Percentiles rank a stretch among this genome's conserved stretches.
Evolutionary conservation across 1,140 invertebrate genomes (phyloP).

Genomic region (Asobara japonica): DNA sequence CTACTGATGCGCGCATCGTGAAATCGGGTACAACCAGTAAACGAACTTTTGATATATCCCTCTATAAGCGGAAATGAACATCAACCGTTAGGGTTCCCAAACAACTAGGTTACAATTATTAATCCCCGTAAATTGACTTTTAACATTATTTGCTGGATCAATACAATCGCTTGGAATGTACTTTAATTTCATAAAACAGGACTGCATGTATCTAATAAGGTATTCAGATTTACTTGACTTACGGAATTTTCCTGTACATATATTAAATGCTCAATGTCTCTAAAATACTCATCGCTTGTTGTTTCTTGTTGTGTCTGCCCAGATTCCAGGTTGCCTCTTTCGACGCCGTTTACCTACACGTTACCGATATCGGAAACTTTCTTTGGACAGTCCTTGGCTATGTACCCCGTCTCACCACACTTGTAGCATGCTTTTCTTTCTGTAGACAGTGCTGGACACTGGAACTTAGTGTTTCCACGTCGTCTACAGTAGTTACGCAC

Average conservation of each 20-base stretch:
- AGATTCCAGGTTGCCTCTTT: neutral
- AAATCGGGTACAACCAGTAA: neutral
- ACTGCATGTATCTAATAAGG: conserved; percentile 27
- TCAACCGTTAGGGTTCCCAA: neutral
- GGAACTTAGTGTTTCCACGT: neutral
- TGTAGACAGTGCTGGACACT: neutral
- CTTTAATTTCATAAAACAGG: conserved; percentile 2
- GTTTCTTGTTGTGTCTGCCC: neutral
- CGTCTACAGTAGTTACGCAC: neutral
- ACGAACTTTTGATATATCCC: neutral
- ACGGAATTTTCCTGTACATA: neutral
- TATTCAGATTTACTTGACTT: neutral
- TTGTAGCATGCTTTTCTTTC: conserved; percentile 3
- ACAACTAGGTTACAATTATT: neutral
- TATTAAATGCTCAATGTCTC: neutral
- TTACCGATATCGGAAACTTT: neutral
- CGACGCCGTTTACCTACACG: too few species aligned
- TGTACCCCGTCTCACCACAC: conserved; percentile 12
- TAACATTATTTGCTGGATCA: neutral
- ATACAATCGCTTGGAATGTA: conserved; percentile 8
- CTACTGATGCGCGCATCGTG: neutral
- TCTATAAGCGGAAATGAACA: neutral
- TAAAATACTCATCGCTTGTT: conserved; percentile 10
- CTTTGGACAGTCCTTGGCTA: neutral
- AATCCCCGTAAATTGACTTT: neutral